Evolutionary conservation across 2,113 vertebrate genomes (phyloP), one percentile per base, ranked within the genome.

Genomic region (Amphilophus citrinellus): DNA sequence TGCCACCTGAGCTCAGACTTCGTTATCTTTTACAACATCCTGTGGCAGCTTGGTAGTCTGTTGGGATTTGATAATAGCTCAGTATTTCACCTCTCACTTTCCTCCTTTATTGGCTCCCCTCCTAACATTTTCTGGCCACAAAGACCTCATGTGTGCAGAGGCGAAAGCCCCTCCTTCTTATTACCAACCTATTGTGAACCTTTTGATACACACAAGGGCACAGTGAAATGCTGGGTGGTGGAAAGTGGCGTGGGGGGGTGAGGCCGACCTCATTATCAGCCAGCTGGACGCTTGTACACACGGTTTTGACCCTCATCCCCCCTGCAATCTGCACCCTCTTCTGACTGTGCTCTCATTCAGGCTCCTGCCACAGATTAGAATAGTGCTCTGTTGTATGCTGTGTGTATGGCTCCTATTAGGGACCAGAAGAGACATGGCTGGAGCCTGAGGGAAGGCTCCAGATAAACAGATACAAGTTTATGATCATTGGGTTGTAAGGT

Each of bases 201-300:
- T 59, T 71, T 88, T 76, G 89, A 91, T 85, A 79, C 84, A 62
- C 89, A 84, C 82, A 79, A 80, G 84, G 79, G 84, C 79, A 84
- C 86, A 42, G 88, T 76, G 86, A 73, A 82, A 66, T 50, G 68
- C 75, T 62, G 77, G 77, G 57, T 42, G 83, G 82, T 14, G 50
- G 35, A 63, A 81, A 62, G 85, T 76, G 87, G 83, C 4, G 42
- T n/a, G 37, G 37, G 47, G 47, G 87, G 90, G 65, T 53, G 82
- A 89, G 79, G 83, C 61, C 42, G 56, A 79, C 87, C 93, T 93
- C 92, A 93, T 95, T 94, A 93, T 79, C 82, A 61, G 56, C 90
- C 92, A 93, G 89, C 88, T 93, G 92, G 89, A 88, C 84, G 30
- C 37, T 76, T 10, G 2, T 3, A n/a, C 6, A 27, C 79, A 44